Evolutionary conservation across 2,888 invertebrate species (phyloP), one percentile per base, ranked within the genome.

Genomic region (Cephus spinipes): DNA sequence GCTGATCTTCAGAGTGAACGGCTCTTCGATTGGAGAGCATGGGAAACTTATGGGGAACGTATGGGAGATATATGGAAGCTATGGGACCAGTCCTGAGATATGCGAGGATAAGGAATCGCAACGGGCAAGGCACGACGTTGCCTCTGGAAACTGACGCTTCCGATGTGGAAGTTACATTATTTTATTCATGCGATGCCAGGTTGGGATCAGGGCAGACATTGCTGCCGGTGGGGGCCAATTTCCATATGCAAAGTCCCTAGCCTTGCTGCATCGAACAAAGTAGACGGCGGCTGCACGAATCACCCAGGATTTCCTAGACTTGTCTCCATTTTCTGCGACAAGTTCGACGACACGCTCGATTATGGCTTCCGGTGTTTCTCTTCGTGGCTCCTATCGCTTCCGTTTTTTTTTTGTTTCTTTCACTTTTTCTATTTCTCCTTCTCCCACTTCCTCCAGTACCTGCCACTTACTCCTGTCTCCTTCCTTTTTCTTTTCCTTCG

Each of bases 111-210:
- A 69, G 69, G 32, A 30, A 32, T 32, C 32, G 30, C 69, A 11
- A 30, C 69, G 69, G 31, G 69, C 32, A 12, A 32, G 1, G 12
- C 30, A 30, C 69, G 31, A 32, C 69, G 4, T 69, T 69, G 69
- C 69, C 4, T 15, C 40, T 30, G 69, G 69, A 69, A 32, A 30
- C 4, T 69, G 30, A 30, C 6, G 69, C 4, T 31, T 69, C 69
- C 69, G 69, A 69, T 31, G 3, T 69, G 79, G 82, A 83, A 85
- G 83, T 85, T 81, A 83, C 84, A 83, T 89, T 87, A 88, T 87
- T 88, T 89, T 87, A 89, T 89, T 89, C 87, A 86, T 87, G 85
- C 83, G 81, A 74, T 77, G 83, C 81, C 82, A 82, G 81, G 80
- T 79, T 69, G 77, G 81, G 80, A 83, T 82, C 80, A 83, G 77